phyloP scores from a whole-genome alignment of 2,888 invertebrate genomes.

The Melanargia galathea region DNA sequence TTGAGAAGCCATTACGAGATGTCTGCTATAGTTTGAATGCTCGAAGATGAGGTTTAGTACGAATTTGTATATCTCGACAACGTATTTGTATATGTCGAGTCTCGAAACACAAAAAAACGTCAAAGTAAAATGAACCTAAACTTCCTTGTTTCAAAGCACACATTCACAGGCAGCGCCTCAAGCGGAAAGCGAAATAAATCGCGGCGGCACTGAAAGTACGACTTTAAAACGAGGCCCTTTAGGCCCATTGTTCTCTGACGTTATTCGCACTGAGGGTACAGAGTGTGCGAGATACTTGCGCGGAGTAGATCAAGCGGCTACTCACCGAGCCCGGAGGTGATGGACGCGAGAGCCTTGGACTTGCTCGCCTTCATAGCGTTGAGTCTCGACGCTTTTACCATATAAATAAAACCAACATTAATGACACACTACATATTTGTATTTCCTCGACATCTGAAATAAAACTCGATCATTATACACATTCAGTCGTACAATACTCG shows the following conservation, averaged over 20 bases:
- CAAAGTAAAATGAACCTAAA: too few species aligned
- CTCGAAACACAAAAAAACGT: too few species aligned
- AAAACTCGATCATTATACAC: slow-evolving; percentile 73
- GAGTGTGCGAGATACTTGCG: slow-evolving; percentile 45
- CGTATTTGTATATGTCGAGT: too few species aligned
- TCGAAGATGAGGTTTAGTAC: not conserved
- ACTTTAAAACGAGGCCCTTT: too few species aligned
- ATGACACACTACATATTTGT: slow-evolving; percentile 77
- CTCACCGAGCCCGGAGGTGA: slow-evolving; percentile 96
- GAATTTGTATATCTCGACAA: too few species aligned
- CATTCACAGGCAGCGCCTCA: too few species aligned
- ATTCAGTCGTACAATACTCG: slow-evolving; percentile 46
- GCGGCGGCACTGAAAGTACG: too few species aligned
- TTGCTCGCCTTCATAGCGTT: slow-evolving; percentile 87
- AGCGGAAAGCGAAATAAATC: too few species aligned
- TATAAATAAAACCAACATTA: slow-evolving; percentile 84
- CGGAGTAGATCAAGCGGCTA: slow-evolving; percentile 54
- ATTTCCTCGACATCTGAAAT: slow-evolving; percentile 76
- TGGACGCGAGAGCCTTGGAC: slow-evolving; percentile 94
- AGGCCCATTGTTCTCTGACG: too few species aligned
- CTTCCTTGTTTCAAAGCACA: too few species aligned
- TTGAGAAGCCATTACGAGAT: not conserved
- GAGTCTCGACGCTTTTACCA: slow-evolving; percentile 86
- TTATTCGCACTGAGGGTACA: too few species aligned
- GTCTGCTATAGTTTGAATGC: not conserved